Conservation (phyloP, 2,888 invertebrate species). For the Patella depressa region DNA sequence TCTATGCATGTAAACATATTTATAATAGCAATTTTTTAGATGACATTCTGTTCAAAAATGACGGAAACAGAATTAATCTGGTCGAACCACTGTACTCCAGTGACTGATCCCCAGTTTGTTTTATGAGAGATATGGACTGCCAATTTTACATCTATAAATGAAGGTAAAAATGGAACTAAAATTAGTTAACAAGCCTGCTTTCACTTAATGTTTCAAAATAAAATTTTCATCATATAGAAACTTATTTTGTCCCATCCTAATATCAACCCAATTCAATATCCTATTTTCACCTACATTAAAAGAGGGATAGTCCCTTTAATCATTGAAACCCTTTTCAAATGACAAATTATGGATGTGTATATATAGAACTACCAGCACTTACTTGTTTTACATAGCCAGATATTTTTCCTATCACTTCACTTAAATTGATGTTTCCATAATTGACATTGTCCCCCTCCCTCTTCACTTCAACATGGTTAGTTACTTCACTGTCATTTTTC, state of each 20-base stretch:
- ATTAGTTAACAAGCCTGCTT: too few relatives aligned
- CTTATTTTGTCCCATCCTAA: background rate
- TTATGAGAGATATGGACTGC: too few relatives aligned
- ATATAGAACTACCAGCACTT: background rate
- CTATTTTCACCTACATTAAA: background rate
- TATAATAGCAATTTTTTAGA: too few relatives aligned
- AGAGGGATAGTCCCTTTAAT: background rate
- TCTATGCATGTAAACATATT: too few relatives aligned
- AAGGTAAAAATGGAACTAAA: too few relatives aligned
- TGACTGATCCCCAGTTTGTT: too few relatives aligned
- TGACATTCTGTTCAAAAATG: too few relatives aligned
- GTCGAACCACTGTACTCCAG: too few relatives aligned
- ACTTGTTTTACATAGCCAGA: slow-evolving; percentile 40
- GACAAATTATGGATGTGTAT: background rate
- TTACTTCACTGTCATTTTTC: slow-evolving; percentile 16
- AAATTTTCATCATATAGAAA: too few relatives aligned
- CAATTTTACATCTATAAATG: too few relatives aligned
- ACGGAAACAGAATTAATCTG: too few relatives aligned
- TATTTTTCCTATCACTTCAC: slow-evolving; percentile 11
- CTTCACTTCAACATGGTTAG: slow-evolving; percentile 13
- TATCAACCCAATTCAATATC: background rate
- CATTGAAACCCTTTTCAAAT: background rate
- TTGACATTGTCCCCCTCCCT: background rate
- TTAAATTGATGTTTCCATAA: background rate
- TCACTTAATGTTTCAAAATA: too few relatives aligned